Evolutionary conservation across 2,888 invertebrate genomes (phyloP).

Genomic region (Margaritifera margaritifera): DNA sequence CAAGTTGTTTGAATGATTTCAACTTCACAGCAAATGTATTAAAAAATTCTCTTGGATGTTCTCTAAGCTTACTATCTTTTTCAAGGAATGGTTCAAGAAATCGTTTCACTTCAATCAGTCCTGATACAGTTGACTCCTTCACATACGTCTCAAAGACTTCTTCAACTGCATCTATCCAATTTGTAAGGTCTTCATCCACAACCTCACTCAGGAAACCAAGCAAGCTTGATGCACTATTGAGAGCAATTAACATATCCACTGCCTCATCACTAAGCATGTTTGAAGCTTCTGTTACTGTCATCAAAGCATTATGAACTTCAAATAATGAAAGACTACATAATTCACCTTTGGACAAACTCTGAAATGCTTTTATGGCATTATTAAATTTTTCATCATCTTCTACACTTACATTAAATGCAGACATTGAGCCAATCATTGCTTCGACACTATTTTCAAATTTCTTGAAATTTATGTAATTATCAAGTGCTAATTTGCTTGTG

Average conservation of each 20-base stretch:
- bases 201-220: constrained; percentile 34
- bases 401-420: too few relatives aligned
- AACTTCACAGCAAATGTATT: constrained; percentile 14
- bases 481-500: too few relatives aligned
- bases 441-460: too few relatives aligned
- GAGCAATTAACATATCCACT: constrained; percentile 18
- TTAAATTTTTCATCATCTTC: constrained; percentile 11
- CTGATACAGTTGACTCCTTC: constrained; percentile 44
- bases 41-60: not conserved
- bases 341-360: constrained; percentile 9
- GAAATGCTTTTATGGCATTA: constrained; percentile 25
- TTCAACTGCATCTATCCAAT: constrained; percentile 50
- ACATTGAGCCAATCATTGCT: too few relatives aligned
- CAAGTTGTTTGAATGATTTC: constrained; percentile 6
- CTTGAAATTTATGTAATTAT: too few relatives aligned
- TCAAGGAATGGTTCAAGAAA: constrained; percentile 33
- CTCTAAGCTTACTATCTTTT: too few relatives aligned
- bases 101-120: constrained; percentile 40
- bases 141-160: constrained; percentile 50
- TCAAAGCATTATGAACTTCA: constrained; percentile 16
- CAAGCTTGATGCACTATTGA: constrained; percentile 22
- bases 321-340: constrained; percentile 9
- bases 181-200: constrained; percentile 43
- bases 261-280: constrained; percentile 14
- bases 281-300: constrained; percentile 19